Conservation (phyloP, 2,888 invertebrate species). For the Phlogophora meticulosa region DNA sequence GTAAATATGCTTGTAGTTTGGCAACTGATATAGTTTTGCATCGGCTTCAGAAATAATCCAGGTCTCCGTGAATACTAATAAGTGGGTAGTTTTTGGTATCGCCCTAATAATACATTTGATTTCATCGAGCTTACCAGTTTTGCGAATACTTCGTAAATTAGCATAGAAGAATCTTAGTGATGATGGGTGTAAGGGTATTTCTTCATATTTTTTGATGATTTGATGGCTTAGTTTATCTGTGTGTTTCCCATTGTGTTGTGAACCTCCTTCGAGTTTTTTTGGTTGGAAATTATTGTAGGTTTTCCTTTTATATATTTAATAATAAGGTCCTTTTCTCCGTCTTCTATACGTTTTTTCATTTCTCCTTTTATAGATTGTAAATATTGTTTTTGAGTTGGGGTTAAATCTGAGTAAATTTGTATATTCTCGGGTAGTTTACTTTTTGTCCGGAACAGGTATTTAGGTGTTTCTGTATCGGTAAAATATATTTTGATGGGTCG, state of each 20-base stretch:
- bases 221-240: conserved; percentile 7
- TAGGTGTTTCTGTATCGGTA: conserved; percentile 8
- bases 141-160: conserved; percentile 4
- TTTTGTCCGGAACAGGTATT: conserved; percentile 9
- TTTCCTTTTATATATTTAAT: conserved; percentile 1
- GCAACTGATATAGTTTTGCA: conserved; percentile 4
- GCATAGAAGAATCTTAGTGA: not conserved
- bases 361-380: conserved; percentile 5
- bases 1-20: conserved; percentile 4
- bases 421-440: conserved; percentile 3
- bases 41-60: conserved; percentile 13
- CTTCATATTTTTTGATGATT: conserved; percentile 9
- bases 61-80: conserved; percentile 12
- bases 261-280: conserved; percentile 1
- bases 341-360: not conserved
- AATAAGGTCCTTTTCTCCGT: not conserved
- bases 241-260: conserved; percentile 2
- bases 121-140: conserved; percentile 5
- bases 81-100: not conserved
- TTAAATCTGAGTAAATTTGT: conserved; percentile 8
- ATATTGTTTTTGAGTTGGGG: conserved; percentile 11
- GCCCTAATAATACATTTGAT: not conserved
- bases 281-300: conserved; percentile 4
- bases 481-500: not conserved
- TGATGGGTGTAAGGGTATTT: conserved; percentile 5